These are phyloP conservation scores for Tor tambroides DNA, from an alignment of 2,113 vertebrate species.

Conservation along the genomic window DNA sequence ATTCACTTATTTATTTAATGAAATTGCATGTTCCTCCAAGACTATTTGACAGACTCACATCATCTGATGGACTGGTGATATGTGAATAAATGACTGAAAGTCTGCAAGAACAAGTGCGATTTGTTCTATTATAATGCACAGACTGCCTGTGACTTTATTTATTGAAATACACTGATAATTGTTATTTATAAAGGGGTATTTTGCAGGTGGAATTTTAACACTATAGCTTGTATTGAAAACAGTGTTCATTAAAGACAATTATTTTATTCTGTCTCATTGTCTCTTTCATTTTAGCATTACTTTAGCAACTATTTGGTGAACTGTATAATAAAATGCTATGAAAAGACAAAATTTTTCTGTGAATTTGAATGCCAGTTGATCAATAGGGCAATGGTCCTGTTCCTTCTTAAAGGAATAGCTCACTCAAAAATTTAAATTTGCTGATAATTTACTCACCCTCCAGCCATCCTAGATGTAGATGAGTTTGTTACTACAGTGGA, in stretches of 20 bases:
- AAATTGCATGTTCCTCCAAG: conserved; percentile 56
- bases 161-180: conserved; percentile 57
- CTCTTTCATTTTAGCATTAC: not conserved
- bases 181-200: conserved; percentile 65
- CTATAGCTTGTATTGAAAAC: conserved; percentile 61
- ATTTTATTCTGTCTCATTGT: conserved; percentile 47
- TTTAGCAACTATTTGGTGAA: not conserved
- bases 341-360: not conserved
- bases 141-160: conserved; percentile 55
- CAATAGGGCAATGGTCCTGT: not conserved
- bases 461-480: no score
- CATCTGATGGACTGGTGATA: conserved; percentile 41
- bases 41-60: conserved; percentile 21
- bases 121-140: conserved; percentile 43
- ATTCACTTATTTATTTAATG: conserved; percentile 25
- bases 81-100: conserved; percentile 39
- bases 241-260: conserved; percentile 69
- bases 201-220: conserved; percentile 59
- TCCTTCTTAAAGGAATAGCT: not conserved
- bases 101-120: conserved; percentile 34
- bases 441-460: no score
- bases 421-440: not conserved
- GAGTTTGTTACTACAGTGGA: no score
- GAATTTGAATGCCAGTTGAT: not conserved
- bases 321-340: not conserved